Base-by-base conservation (phyloP, 2,888 invertebrate genomes). In the Archips crataeganus region DNA sequence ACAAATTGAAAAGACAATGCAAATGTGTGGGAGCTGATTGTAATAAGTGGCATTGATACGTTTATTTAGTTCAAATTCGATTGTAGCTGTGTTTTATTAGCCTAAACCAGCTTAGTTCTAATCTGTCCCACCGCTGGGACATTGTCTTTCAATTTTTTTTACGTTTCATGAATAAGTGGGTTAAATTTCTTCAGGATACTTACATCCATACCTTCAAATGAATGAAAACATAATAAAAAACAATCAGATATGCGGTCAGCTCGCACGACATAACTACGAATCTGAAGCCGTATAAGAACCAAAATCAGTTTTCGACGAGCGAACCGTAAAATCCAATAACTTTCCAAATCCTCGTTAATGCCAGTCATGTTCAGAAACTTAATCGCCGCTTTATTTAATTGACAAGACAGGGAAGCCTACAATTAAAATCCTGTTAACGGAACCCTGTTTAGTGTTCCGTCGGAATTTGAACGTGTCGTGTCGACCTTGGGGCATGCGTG, bases 221-320 rank as follows among this genome's bases (percentile, higher is more conserved):
- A 8, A 9, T 11, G 34, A 54, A 54, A 54, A 54, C 13, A 15
- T n/a, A n/a, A 51, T n/a, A 51, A 23, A 54, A 54, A 9, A 54
- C 15, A 23, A 23, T 23, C 23, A 32, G 2, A 11, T 10, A 32
- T 39, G 67, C 45, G 67, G 49, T 32, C 57, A 57, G 11, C 57
- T 32, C 60, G 60, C 65, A 51, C 23, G 32, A 63, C 47, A 67
- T 62, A 23, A 63, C 49, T 60, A 36, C 8, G 51, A 65, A 65
- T 75, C 72, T 59, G 81, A 84, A 83, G 78, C 81, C 81, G 74
- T 79, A 79, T 80, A 82, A 82, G 78, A 79, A 71, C 82, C 79
- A 74, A 81, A 84, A 84, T 84, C 82, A 80, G 80, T 81, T 81
- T 80, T 42, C 80, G 78, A 79, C 79, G 79, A 80, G 79, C 79